Percentiles rank a stretch among this genome's conserved stretches.
These are phyloP conservation scores for Oscarella lobularis DNA, from an alignment of 37 sponge, comb jelly and placozoan genomes.

Conservation along the genomic window DNA sequence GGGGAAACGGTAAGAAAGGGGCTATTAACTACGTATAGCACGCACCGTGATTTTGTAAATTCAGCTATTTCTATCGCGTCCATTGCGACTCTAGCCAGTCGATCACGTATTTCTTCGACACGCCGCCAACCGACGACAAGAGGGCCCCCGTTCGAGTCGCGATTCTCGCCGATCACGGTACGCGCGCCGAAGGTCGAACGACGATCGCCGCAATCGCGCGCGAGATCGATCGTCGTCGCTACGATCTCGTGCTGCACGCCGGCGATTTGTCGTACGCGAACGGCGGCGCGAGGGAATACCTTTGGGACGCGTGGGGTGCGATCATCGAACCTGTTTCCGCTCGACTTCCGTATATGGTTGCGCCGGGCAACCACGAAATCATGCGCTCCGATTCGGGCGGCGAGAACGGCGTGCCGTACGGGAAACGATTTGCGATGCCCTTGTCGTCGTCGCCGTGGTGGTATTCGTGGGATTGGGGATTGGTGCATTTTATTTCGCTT, in stretches of 20 bases:
- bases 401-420: slow-evolving; percentile 14
- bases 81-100: not conserved
- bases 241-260: slow-evolving; percentile 11
- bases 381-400: not conserved
- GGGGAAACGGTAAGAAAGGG: not conserved
- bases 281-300: slow-evolving; percentile 1
- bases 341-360: slow-evolving; percentile 22
- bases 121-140: not conserved
- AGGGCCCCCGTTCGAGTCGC: not conserved
- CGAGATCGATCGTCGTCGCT: not conserved
- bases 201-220: not conserved
- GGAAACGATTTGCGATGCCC: slow-evolving; percentile 26
- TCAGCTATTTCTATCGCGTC: not conserved
- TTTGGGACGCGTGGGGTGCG: slow-evolving; percentile 31
- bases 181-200: not conserved
- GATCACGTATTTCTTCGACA: not conserved
- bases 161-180: slow-evolving; percentile 3
- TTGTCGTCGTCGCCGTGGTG: slow-evolving; percentile 2
- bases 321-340: slow-evolving; percentile 15
- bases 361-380: slow-evolving; percentile 23
- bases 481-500: slow-evolving; percentile 20
- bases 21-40: too few relatives aligned
- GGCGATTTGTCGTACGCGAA: slow-evolving; percentile 26
- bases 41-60: too few relatives aligned
- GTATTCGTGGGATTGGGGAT: slow-evolving; percentile 16